Conservation (phyloP, 2,888 invertebrate genomes). For the Synergus itoensis region DNA sequence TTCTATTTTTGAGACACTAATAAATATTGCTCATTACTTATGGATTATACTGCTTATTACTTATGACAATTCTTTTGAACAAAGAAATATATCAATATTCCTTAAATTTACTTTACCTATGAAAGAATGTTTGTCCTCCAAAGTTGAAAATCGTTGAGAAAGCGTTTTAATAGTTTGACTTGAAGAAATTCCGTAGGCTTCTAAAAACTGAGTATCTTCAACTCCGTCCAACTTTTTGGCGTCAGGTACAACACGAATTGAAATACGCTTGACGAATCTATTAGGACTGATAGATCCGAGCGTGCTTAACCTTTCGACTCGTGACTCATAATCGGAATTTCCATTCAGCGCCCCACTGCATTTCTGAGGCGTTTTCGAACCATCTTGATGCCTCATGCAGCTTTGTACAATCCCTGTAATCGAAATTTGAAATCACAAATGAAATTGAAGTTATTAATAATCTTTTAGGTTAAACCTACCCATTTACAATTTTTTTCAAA, state of each 20-base stretch:
- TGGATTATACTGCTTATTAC: not conserved
- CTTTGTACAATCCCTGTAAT: conserved; percentile 64
- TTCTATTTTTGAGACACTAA: not conserved
- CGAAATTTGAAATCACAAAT: conserved; percentile 11
- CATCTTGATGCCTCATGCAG: conserved; percentile 55
- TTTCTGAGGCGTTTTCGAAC: not conserved
- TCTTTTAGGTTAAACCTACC: conserved; percentile 47
- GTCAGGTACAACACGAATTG: conserved; percentile 68
- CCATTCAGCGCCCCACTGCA: not conserved
- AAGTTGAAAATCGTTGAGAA: not conserved
- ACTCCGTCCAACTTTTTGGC: conserved; percentile 54
- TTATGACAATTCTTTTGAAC: not conserved
- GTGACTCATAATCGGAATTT: not conserved
- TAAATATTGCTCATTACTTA: not conserved
- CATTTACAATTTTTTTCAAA: conserved; percentile 47
- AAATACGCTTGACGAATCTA: conserved; percentile 59
- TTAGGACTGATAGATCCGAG: conserved; percentile 53
- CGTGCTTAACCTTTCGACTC: conserved; percentile 36
- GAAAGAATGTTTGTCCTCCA: conserved; percentile 37
- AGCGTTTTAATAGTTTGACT: conserved; percentile 48
- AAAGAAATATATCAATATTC: not conserved
- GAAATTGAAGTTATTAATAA: conserved; percentile 33
- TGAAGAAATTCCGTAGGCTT: conserved; percentile 67
- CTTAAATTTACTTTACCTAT: not conserved
- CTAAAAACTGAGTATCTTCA: conserved; percentile 64